A percentile compares a stretch with the other conserved stretches of the same genome.
Conservation (phyloP, 1,140 invertebrate species). For the Sesamia nonagrioides region DNA sequence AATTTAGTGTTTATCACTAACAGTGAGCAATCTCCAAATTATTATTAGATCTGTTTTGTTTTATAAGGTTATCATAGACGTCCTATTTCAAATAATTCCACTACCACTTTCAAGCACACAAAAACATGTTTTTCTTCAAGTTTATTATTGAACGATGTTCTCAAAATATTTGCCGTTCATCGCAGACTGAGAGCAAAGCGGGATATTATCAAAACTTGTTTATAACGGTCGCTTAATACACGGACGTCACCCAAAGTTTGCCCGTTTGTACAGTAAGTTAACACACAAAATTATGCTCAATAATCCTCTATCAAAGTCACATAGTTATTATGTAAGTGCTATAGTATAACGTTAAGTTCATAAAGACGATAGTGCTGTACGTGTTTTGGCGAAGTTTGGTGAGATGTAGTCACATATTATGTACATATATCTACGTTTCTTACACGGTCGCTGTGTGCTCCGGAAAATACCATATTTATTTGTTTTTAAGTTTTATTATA, state of each 20-base stretch:
- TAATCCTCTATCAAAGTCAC: slow-evolving; percentile 47
- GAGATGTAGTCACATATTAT: slow-evolving; percentile 23
- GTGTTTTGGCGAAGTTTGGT: slow-evolving; percentile 25
- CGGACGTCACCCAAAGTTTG: slow-evolving; percentile 16
- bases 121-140: slow-evolving; percentile 41
- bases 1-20: too few species aligned
- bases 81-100: slow-evolving; percentile 5
- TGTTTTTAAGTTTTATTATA: not conserved
- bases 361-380: slow-evolving; percentile 43
- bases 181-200: slow-evolving; percentile 8
- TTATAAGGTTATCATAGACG: slow-evolving; percentile 1
- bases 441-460: not conserved
- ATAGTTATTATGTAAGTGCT: slow-evolving; percentile 40
- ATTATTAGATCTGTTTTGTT: not conserved
- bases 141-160: slow-evolving; percentile 42
- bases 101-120: slow-evolving; percentile 28
- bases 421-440: slow-evolving; percentile 18
- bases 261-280: slow-evolving; percentile 35
- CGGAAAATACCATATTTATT: not conserved
- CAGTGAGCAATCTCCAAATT: too few species aligned
- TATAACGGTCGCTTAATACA: slow-evolving; percentile 40
- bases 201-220: slow-evolving; percentile 43
- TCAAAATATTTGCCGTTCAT: slow-evolving; percentile 24
- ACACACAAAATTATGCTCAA: slow-evolving; percentile 42
- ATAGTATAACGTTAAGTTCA: slow-evolving; percentile 43